Evolutionary conservation across 2,113 vertebrate species (phyloP), one percentile per base, ranked within the genome.

Genomic region (Odocoileus virginianus): DNA sequence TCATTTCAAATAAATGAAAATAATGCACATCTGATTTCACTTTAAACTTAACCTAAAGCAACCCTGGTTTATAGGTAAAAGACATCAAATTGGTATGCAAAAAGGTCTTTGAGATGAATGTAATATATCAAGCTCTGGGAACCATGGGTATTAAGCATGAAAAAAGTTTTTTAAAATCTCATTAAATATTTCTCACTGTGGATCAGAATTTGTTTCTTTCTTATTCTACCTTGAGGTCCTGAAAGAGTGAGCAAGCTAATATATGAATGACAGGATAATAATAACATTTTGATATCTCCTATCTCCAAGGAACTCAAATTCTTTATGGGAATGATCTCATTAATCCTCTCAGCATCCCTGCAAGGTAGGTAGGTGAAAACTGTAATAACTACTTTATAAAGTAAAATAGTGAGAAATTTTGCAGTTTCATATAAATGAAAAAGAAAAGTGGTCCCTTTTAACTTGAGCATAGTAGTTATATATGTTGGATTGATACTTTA

Each of bases 161-260:
- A 36, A 96, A 97, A 93, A 61, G 82, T 25, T 11, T 89, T 67
- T 74, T 5, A 21, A 89, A 78, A 93, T 96, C 92, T 98, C 89
- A 97, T 98, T 98, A 96, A 97, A 87, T 95, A 97, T 96, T 98
- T 97, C 95, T 98, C 85, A 97, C 97, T 91, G 60, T 78, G 54
- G 89, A 95, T 88, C 33, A 71, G 76, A 74, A 87, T 96, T 95
- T 97, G 90, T 97, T 97, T 97, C 97, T 92, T 96, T 98, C 94
- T 96, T 2, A 96, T 95, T 97, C 90, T 94, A 96, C 92, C 94
- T 96, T 83, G 79, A 95, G 95, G 97, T 97, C 36, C 67, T 96
- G 64, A 94, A 96, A 98, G 55, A 97, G 71, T 83, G 82, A 91
- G 82, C 82, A 91, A 96, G 50, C 54, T 97, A 97, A 97, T 89